Conservation (phyloP, 2,113 vertebrate species). For the Dromiciops gliroides region DNA sequence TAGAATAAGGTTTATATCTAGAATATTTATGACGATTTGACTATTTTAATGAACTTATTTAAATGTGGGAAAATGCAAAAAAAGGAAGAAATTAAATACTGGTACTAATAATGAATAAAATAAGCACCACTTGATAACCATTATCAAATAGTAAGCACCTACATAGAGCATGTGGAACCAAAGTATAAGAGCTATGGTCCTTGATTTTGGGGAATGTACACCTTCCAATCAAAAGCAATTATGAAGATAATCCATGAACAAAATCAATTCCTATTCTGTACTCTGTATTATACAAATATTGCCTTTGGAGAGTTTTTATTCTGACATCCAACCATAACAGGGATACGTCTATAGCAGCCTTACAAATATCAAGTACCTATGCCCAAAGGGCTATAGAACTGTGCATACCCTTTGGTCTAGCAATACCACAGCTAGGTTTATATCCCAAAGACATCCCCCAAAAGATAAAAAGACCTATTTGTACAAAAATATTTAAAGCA, state of each 20-base stretch:
- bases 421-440: too few relatives aligned
- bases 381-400: too few relatives aligned
- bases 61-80: constrained; percentile 1
- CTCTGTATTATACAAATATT: too few relatives aligned
- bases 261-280: neutral
- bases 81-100: constrained; percentile 18
- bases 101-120: neutral
- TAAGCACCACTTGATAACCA: neutral
- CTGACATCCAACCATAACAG: too few relatives aligned
- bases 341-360: too few relatives aligned
- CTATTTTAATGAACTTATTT: constrained; percentile 26
- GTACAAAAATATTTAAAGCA: too few relatives aligned
- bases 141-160: constrained; percentile 20
- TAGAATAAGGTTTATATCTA: too few relatives aligned
- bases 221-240: neutral
- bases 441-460: too few relatives aligned
- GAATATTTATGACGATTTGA: neutral
- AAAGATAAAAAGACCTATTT: too few relatives aligned
- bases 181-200: neutral
- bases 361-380: too few relatives aligned
- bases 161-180: neutral
- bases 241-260: neutral
- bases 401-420: too few relatives aligned
- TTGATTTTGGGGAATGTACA: neutral
- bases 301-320: too few relatives aligned